These are phyloP conservation scores for Alfaro cultratus DNA, from an alignment of 2,797 vertebrate genomes.

Conservation along the genomic window DNA sequence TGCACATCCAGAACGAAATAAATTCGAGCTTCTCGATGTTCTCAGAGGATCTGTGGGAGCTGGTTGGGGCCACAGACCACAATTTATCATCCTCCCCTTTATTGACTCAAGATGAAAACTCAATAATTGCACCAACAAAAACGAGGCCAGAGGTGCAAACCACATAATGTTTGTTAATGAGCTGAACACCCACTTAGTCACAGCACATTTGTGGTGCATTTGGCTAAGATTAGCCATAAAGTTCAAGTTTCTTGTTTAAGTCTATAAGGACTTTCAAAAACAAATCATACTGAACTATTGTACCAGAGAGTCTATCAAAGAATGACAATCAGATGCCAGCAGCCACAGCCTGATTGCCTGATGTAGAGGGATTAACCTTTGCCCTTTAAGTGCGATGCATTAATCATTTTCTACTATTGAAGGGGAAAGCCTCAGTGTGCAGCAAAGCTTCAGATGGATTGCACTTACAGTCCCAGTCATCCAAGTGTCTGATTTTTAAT, in stretches of 20 bases:
- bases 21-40: slow-evolving; percentile 38
- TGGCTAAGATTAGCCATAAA: slow-evolving; percentile 3
- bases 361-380: slow-evolving; percentile 30
- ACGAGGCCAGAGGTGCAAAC: slow-evolving; percentile 50
- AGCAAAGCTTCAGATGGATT: slow-evolving; percentile 8
- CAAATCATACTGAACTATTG: neutral
- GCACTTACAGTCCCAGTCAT: neutral
- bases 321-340: neutral
- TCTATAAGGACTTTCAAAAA: neutral
- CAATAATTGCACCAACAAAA: slow-evolving; percentile 58
- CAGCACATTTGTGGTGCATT: slow-evolving; percentile 2
- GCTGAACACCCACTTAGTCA: slow-evolving; percentile 30
- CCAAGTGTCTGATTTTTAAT: neutral
- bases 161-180: slow-evolving; percentile 69
- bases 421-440: slow-evolving; percentile 9
- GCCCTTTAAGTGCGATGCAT: slow-evolving; percentile 21
- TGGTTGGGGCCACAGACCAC: slow-evolving; percentile 22
- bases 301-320: neutral
- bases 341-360: slow-evolving; percentile 13
- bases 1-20: slow-evolving; percentile 53
- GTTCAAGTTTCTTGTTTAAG: slow-evolving; percentile 10
- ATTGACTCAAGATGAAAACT: slow-evolving; percentile 69
- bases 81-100: slow-evolving; percentile 52
- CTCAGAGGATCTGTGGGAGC: slow-evolving; percentile 27
- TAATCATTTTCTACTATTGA: slow-evolving; percentile 18